Percentiles rank a stretch among this genome's conserved stretches.
Evolutionary conservation across 1,140 invertebrate genomes (phyloP).

Genomic region (Calephelis nemesis): DNA sequence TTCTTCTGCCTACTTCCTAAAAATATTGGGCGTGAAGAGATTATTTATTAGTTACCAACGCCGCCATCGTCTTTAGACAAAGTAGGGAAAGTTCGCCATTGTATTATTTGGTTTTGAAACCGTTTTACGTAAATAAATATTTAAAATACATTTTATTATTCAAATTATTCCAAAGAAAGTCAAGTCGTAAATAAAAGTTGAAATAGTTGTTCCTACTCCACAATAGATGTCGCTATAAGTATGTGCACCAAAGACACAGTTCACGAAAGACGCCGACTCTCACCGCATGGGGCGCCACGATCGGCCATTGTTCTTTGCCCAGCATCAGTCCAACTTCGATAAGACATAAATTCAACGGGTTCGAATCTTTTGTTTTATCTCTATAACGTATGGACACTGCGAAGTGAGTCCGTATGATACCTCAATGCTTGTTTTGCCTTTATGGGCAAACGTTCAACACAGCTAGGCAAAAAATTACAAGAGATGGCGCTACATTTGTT

Average conservation of each 20-base stretch:
- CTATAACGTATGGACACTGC: constrained; percentile 76
- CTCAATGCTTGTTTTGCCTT: constrained; percentile 68
- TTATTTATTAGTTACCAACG: no score
- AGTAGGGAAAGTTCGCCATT: no score
- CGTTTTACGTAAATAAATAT: no score
- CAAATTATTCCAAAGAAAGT: neutral
- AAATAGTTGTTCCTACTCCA: constrained; percentile 49
- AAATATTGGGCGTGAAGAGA: no score
- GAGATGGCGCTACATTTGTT: no score
- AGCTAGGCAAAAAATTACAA: no score
- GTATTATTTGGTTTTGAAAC: no score
- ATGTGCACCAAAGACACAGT: constrained; percentile 13
- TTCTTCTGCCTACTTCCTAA: no score
- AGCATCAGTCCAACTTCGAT: constrained; percentile 65
- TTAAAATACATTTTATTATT: no score
- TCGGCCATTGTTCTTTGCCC: constrained; percentile 66
- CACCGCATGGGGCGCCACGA: constrained; percentile 74
- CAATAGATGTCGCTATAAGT: constrained; percentile 64
- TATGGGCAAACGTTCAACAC: no score
- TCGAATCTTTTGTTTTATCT: constrained; percentile 77
- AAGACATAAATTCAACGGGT: constrained; percentile 74
- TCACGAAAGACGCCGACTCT: constrained; percentile 35
- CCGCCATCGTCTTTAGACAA: no score
- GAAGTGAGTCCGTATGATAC: constrained; percentile 75
- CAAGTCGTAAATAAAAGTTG: no score